Base-by-base conservation (phyloP, 2,113 vertebrate species). In the Pachyramphus minor region DNA sequence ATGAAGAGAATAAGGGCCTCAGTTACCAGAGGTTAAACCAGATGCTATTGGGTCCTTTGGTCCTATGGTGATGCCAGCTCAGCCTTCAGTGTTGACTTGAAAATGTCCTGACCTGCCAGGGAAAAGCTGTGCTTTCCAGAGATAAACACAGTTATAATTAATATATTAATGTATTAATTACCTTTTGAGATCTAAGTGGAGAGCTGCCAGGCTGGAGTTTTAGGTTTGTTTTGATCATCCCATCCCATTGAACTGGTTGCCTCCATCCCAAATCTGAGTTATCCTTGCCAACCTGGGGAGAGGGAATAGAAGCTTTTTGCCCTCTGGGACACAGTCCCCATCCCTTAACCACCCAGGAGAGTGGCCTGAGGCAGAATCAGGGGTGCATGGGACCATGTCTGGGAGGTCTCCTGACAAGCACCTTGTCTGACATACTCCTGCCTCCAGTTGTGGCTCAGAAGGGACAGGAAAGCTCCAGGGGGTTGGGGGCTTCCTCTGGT, bases 291-390 rank as follows among this genome's bases (percentile, higher is more conserved):
- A 3, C 3, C 0, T 9, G 23, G 8, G 7, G 8, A 15, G 33
- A 52, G 45, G 53, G 27, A 79, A 25, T 1, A 8, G 23, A 14
- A 35, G 22, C 56, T 59, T 59, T 25, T 31, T 80, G 7, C 85
- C n/a, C 27, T 87, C 17, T 1, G 4, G 66, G 53, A 17, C 20
- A 14, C 0, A 0, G 2, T 73, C 9, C 11, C 30, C 3, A 12
- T 39, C 12, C 41, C 13, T 76, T 18, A 31, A 11, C n/a, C 14
- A 6, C 25, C 25, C 5, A 41, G 22, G 27, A 6, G 73, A 27
- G 14, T 4, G 44, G 7, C 28, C 9, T 41, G 44, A 10, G 35
- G 41, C 67, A 77, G 17, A 31, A 64, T 12, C 41, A 20, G 0
- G 0, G 63, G 17, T 58, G 27, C 14, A 6, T 4, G 4, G 14